Conservation (phyloP, 2,888 invertebrate species). For the Iselma pallidipennis region DNA sequence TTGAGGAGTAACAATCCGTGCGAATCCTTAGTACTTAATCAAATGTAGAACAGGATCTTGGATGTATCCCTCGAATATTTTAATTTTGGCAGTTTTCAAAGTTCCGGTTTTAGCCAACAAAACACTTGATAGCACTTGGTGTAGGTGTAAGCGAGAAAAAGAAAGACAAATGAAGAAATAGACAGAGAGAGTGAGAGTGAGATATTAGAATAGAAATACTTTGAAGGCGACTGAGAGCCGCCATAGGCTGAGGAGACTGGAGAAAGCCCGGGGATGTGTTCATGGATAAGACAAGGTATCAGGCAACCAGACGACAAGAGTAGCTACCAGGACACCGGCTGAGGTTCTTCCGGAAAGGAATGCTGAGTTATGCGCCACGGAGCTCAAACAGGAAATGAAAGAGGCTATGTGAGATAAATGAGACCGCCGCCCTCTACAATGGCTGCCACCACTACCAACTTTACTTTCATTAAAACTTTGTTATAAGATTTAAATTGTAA, state of each 20-base stretch:
- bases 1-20: background rate
- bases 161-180: too few relatives aligned
- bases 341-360: conserved; percentile 42
- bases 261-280: background rate
- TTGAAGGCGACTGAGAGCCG: too few relatives aligned
- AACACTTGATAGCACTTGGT: too few relatives aligned
- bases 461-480: conserved; percentile 49
- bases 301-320: conserved; percentile 33
- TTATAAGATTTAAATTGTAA: conserved; percentile 45
- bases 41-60: conserved; percentile 1
- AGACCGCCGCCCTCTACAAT: conserved; percentile 42
- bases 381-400: conserved; percentile 49
- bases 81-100: conserved; percentile 13
- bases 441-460: conserved; percentile 41
- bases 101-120: conserved; percentile 12
- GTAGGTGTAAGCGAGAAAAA: too few relatives aligned
- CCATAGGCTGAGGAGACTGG: background rate
- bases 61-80: conserved; percentile 11
- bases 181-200: background rate
- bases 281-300: conserved; percentile 30
- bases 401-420: conserved; percentile 49
- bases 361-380: conserved; percentile 45
- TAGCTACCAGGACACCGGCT: conserved; percentile 33
- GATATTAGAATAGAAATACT: too few relatives aligned
- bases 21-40: background rate